A percentile compares a stretch with the other conserved stretches of the same genome.
These are phyloP conservation scores for Drosophila lacertosa DNA, from an alignment of 1,140 invertebrate species.

Conservation along the genomic window DNA sequence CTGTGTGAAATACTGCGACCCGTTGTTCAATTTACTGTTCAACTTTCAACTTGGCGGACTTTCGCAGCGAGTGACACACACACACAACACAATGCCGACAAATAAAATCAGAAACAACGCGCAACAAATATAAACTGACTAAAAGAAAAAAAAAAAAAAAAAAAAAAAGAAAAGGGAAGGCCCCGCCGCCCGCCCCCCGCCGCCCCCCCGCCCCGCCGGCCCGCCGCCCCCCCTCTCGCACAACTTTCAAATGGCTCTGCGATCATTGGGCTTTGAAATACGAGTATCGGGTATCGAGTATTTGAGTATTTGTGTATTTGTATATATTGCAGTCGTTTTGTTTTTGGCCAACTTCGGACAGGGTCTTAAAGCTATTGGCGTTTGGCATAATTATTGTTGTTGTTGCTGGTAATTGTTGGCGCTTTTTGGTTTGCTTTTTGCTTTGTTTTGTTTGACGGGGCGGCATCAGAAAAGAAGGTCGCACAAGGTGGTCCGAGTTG, in stretches of 20 bases:
- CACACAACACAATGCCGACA: constrained; percentile 20
- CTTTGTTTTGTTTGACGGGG: constrained; percentile 43
- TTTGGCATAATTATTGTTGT: constrained; percentile 68
- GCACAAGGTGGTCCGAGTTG: constrained; percentile 76
- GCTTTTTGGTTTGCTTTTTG: constrained; percentile 57
- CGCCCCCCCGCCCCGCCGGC: not conserved
- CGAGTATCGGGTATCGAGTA: constrained; percentile 24
- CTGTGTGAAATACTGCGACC: constrained; percentile 57
- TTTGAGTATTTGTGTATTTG: constrained; percentile 37
- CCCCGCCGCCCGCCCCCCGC: constrained; percentile 26
- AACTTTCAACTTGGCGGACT: constrained; percentile 79
- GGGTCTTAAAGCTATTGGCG: constrained; percentile 59
- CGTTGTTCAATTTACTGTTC: constrained; percentile 51
- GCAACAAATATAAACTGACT: constrained; percentile 16
- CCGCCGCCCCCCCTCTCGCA: constrained; percentile 61
- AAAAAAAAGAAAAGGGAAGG: constrained; percentile 62
- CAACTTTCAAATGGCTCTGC: constrained; percentile 72
- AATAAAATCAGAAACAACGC: constrained; percentile 29
- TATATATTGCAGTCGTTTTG: constrained; percentile 17
- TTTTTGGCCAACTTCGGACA: constrained; percentile 18
- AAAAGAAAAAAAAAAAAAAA: constrained; percentile 35
- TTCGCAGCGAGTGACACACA: constrained; percentile 78
- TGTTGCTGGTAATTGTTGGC: constrained; percentile 73
- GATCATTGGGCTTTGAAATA: constrained; percentile 25
- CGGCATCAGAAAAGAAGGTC: constrained; percentile 75